Base-by-base conservation (phyloP, 2,888 invertebrate species). In the Brachylomia viminalis region DNA sequence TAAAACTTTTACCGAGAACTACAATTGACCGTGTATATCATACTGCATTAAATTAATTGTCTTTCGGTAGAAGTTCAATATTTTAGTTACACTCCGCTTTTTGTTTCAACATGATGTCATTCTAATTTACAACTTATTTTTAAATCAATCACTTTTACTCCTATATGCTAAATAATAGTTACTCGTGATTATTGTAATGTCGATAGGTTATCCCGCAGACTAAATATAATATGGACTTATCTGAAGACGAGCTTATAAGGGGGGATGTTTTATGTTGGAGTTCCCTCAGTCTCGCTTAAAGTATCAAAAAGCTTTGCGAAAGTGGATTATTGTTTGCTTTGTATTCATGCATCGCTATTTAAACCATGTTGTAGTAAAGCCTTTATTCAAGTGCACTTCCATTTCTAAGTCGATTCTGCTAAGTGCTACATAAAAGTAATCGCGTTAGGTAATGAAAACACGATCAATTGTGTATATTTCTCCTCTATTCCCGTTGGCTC, bases 1-100 rank as follows among this genome's bases (percentile, higher is more conserved):
- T 79, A 71, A 68, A 67, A 81, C 38, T 59, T 81, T 77, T 87
- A 79, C 86, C 65, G 62, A 74, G 86, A 87, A 87, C 38, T 67
- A n/a, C 52, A 75, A 54, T 69, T 38, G 23, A 17, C 72, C 58
- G 49, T 72, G 56, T 33, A 38, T 6, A 38, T 2, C 6, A 6
- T 38, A 65, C n/a, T 27, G 61, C 68, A 72, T 75, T 27, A 56
- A 80, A 74, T 56, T 72, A 78, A 74, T 79, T 79, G 64, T 65
- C 8, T 72, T 79, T 75, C 49, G 47, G 17, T 42, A 23, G 59
- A 74, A 52, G 11, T 33, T 56, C 27, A 65, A 69, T 71, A 81
- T 65, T 49, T 45, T 27, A 11, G 62, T 45, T 17, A 17, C 15
- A 45, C 56, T 47, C 2, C 7, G 27, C 10, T 47, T 38, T 56